Evolutionary conservation across 1,140 invertebrate genomes (phyloP), one percentile per base, ranked within the genome.

Genomic region (Drosophila kohkoa): DNA sequence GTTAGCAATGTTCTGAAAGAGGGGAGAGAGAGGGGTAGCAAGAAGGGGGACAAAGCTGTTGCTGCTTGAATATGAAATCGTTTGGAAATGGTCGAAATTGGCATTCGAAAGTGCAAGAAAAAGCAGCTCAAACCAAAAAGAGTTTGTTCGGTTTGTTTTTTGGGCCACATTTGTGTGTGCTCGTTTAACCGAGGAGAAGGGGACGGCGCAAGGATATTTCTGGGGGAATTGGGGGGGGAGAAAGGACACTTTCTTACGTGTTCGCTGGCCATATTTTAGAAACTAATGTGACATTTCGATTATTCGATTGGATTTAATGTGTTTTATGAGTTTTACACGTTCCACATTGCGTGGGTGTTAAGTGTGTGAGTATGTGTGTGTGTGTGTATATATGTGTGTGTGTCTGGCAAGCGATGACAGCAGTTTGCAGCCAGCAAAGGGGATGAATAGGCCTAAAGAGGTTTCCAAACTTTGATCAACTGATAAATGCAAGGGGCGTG

Each of bases 221-320:
- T 8, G 41, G 49, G 3, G 25, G 13, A 15, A 16, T 16, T 20
- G 1, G 16, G 1, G 20, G 3, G 20, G 8, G 25, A 10, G 30
- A 49, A 30, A 15, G 28, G 10, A 62, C 58, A 89, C 43, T 79
- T 86, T 69, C 79, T 76, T 82, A 87, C 83, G 85, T 85, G 86
- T 77, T 69, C 75, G 58, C 4, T 54, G 88, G 87, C 74, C 72
- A 91, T 91, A 91, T 91, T 91, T 91, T 92, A 91, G 90, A 91
- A 90, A 90, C 81, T 91, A 91, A 91, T 91, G 90, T 91, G 90
- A 91, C 90, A 91, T 91, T 91, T 91, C 90, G 90, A 91, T 91
- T 91, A 91, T 91, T 91, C 90, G 88, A 91, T 91, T 91, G 90
- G 90, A 91, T 91, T 91, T 91, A 91, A 91, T 91, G 90, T 91